Percentiles rank a stretch among this genome's conserved stretches.
phyloP scores from a whole-genome alignment of 1,140 invertebrate genomes.

The Drosophila kurseongensis region DNA sequence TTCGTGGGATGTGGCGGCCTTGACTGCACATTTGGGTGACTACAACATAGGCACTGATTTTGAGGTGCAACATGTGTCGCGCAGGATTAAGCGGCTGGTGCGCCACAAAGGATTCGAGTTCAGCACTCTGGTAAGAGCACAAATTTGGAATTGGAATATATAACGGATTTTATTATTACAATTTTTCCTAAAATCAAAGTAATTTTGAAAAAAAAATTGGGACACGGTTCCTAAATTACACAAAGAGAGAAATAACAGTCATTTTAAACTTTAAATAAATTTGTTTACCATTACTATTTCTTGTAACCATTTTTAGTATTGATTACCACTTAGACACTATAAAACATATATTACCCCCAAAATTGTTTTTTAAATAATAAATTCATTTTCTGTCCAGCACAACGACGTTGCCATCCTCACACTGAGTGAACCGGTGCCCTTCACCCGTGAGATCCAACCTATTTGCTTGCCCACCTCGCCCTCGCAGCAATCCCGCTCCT shows the following conservation, averaged over 20 bases:
- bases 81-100: conserved; percentile 92
- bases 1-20: conserved; percentile 92
- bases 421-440: conserved; percentile 91
- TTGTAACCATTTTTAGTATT: too few species aligned
- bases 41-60: conserved; percentile 91
- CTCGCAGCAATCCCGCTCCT: conserved; percentile 84
- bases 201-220: too few species aligned
- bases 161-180: too few species aligned
- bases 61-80: conserved; percentile 90
- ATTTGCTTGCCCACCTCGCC: conserved; percentile 91
- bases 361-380: too few species aligned
- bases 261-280: too few species aligned
- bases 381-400: conserved; percentile 85
- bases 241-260: too few species aligned
- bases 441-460: conserved; percentile 90
- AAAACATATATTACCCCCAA: too few species aligned
- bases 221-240: too few species aligned
- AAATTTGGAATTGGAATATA: too few species aligned
- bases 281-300: too few species aligned
- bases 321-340: too few species aligned
- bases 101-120: conserved; percentile 93
- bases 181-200: too few species aligned
- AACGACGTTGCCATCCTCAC: conserved; percentile 95
- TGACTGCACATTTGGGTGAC: conserved; percentile 92
- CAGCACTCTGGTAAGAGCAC: conserved; percentile 89